phyloP scores from a whole-genome alignment of 1,140 invertebrate genomes.

The Ceratosolen fusciceps region DNA sequence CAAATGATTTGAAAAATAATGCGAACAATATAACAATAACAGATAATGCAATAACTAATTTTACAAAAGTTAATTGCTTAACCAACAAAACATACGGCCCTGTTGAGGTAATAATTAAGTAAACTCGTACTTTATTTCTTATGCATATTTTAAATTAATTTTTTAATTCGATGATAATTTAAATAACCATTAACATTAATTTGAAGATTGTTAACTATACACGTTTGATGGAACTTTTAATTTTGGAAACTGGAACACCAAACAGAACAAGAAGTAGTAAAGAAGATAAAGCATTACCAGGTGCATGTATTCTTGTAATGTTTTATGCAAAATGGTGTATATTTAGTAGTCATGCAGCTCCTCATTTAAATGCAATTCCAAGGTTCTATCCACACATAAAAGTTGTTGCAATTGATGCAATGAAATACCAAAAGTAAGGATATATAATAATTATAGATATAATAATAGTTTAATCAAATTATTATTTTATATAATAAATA shows the following conservation, averaged over 20 bases:
- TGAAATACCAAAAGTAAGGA: slow-evolving; percentile 81
- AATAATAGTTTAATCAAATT: too few relatives aligned
- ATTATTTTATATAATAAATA: too few relatives aligned
- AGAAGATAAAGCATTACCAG: slow-evolving; percentile 70
- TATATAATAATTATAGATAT: slow-evolving; percentile 1
- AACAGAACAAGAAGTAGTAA: slow-evolving; percentile 65
- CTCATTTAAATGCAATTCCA: slow-evolving; percentile 90
- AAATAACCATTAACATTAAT: slow-evolving; percentile 21
- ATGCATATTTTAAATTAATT: slow-evolving; percentile 5
- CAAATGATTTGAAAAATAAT: slow-evolving; percentile 17
- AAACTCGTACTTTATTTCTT: too few relatives aligned
- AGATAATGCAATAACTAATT: slow-evolving; percentile 49
- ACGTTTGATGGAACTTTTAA: slow-evolving; percentile 72
- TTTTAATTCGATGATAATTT: too few relatives aligned
- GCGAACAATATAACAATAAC: slow-evolving; percentile 50
- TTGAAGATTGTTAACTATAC: slow-evolving; percentile 74
- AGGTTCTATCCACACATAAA: slow-evolving; percentile 88
- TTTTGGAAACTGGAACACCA: slow-evolving; percentile 71
- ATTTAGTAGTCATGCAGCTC: slow-evolving; percentile 90
- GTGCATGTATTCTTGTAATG: slow-evolving; percentile 85
- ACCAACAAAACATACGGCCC: slow-evolving; percentile 61
- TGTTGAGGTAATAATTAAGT: slow-evolving; percentile 65
- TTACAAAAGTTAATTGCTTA: slow-evolving; percentile 63
- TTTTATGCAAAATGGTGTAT: slow-evolving; percentile 93
- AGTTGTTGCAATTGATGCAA: slow-evolving; percentile 91